Percentiles rank a stretch among this genome's conserved stretches.
Conservation (phyloP, 2,797 vertebrate species). For the Pitangus sulphuratus region DNA sequence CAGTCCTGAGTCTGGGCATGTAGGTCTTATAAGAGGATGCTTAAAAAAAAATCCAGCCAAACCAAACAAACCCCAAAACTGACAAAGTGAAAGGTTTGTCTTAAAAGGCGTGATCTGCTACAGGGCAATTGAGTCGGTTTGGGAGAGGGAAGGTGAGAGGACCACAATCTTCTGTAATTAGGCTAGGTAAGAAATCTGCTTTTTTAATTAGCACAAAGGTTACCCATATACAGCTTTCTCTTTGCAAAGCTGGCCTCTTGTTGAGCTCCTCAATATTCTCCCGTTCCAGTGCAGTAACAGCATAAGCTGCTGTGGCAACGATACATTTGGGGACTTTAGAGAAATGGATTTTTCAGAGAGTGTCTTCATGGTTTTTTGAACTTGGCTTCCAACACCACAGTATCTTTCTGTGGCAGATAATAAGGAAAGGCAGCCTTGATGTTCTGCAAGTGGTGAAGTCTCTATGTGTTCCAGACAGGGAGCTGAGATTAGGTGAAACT, state of each 20-base stretch:
- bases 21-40: background rate
- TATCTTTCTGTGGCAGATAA: background rate
- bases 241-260: background rate
- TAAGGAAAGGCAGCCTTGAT: background rate
- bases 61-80: background rate
- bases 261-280: background rate
- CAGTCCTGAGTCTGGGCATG: background rate
- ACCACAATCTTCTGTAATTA: background rate
- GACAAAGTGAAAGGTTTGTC: background rate
- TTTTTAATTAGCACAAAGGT: background rate
- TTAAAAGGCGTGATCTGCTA: background rate
- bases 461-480: background rate
- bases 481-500: background rate
- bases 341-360: background rate
- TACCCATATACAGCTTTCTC: background rate
- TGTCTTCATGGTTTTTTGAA: background rate
- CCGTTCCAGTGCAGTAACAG: background rate
- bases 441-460: background rate
- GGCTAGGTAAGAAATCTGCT: background rate
- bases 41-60: background rate
- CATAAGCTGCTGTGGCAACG: background rate
- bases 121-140: background rate
- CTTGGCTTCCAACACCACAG: background rate
- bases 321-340: background rate
- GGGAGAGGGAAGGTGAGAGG: background rate